A percentile compares a stretch with the other conserved stretches of the same genome.
Evolutionary conservation across 2,113 vertebrate genomes (phyloP).

Genomic region (Calonectris borealis): DNA sequence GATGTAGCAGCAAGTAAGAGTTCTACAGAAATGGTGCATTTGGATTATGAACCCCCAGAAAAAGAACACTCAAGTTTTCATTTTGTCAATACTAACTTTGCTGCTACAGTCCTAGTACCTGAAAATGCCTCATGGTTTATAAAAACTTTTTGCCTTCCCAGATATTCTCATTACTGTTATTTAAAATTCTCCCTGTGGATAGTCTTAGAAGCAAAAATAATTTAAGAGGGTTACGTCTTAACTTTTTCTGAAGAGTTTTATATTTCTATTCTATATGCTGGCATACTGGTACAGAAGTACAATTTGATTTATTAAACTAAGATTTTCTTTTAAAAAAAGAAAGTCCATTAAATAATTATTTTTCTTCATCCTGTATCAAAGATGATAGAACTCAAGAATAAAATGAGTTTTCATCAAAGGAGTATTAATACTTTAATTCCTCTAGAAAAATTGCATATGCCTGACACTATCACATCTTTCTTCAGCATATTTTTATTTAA

Average conservation of each 20-base stretch:
- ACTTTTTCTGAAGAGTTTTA: neutral
- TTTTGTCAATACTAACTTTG: neutral
- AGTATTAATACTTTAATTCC: neutral
- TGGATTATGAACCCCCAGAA: neutral
- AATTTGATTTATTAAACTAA: neutral
- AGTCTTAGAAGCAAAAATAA: neutral
- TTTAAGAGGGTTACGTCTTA: neutral
- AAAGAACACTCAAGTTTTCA: neutral
- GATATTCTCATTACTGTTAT: neutral
- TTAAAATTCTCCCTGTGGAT: neutral
- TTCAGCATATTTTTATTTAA: neutral
- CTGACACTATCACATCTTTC: neutral
- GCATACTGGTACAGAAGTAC: neutral
- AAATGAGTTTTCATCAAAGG: neutral
- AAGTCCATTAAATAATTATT: neutral
- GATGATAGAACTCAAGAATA: neutral
- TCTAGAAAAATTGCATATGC: neutral
- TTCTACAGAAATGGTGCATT: neutral
- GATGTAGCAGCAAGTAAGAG: neutral
- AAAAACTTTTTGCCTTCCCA: neutral
- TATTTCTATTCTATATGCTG: neutral
- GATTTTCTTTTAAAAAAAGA: neutral
- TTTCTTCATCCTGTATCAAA: neutral
- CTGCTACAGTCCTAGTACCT: neutral
- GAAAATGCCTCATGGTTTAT: neutral